A percentile compares a stretch with the other conserved stretches of the same genome.
phyloP scores from a whole-genome alignment of 2,888 invertebrate genomes.

The Escarpia spicata region DNA sequence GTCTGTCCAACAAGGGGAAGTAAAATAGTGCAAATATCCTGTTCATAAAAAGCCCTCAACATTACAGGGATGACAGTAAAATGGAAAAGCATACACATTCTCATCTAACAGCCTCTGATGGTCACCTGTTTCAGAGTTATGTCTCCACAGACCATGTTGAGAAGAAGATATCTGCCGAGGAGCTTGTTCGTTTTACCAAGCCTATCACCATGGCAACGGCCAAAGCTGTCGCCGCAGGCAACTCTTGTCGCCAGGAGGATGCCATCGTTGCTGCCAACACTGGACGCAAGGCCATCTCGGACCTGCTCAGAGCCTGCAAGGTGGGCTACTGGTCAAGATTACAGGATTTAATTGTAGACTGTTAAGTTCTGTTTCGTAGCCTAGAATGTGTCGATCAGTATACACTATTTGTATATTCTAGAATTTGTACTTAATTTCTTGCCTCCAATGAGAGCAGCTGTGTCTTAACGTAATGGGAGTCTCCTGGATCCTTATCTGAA shows the following conservation, averaged over 20 bases:
- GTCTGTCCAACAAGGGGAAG: too few relatives aligned
- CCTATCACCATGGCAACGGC: slow-evolving; percentile 94
- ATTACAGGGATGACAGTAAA: too few relatives aligned
- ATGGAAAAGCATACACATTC: too few relatives aligned
- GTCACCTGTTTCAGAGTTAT: slow-evolving; percentile 33
- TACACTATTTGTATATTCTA: too few relatives aligned
- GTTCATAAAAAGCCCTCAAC: too few relatives aligned
- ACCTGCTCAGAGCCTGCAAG: slow-evolving; percentile 89
- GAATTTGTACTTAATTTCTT: too few relatives aligned
- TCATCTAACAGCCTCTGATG: neutral
- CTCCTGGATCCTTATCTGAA: too few relatives aligned
- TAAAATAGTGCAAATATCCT: too few relatives aligned
- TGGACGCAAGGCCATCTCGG: slow-evolving; percentile 92
- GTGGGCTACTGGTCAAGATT: slow-evolving; percentile 61
- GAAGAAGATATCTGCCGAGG: slow-evolving; percentile 82
- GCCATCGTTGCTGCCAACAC: slow-evolving; percentile 95
- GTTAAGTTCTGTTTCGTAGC: neutral
- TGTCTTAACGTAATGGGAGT: too few relatives aligned
- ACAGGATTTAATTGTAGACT: neutral
- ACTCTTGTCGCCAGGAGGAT: slow-evolving; percentile 90
- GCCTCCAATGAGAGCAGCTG: too few relatives aligned
- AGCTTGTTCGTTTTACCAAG: slow-evolving; percentile 90
- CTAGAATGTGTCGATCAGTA: too few relatives aligned
- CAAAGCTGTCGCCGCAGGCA: slow-evolving; percentile 92
- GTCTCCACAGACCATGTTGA: slow-evolving; percentile 70